Evolutionary conservation across 2,113 vertebrate species (phyloP).

Genomic region (Grammomys surdaster): DNA sequence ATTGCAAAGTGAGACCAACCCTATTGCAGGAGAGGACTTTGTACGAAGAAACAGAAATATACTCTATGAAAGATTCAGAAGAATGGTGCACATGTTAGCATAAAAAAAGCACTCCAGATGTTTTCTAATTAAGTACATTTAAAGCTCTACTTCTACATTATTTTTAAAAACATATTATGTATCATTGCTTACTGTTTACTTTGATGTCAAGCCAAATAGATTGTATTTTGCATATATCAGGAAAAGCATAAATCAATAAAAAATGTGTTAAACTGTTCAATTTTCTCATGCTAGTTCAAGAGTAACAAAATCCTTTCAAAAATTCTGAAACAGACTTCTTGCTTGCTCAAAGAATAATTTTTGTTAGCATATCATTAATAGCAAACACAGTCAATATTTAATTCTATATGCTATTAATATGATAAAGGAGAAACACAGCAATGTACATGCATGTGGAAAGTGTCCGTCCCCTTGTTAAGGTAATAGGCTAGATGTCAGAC

Average conservation of each 20-base stretch:
- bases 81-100: neutral
- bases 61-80: neutral
- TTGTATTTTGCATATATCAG: neutral
- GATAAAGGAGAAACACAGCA: constrained; percentile 27
- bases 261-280: constrained; percentile 35
- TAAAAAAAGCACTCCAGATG: neutral
- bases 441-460: neutral
- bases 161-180: neutral
- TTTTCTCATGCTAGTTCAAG: neutral
- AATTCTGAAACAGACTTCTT: constrained; percentile 27
- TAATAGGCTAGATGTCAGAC: neutral
- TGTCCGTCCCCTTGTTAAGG: neutral
- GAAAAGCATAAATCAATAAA: neutral
- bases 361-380: constrained; percentile 12
- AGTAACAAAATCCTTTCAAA: constrained; percentile 25
- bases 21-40: neutral
- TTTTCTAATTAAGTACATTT: constrained; percentile 1
- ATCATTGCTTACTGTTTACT: neutral
- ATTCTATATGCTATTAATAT: neutral
- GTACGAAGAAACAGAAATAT: neutral
- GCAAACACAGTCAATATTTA: constrained; percentile 39
- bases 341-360: constrained; percentile 5
- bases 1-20: neutral
- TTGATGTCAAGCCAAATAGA: neutral
- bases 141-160: neutral